Evolutionary conservation across 2,113 vertebrate species (phyloP), one percentile per base, ranked within the genome.

Genomic region (Tapirus terrestris): DNA sequence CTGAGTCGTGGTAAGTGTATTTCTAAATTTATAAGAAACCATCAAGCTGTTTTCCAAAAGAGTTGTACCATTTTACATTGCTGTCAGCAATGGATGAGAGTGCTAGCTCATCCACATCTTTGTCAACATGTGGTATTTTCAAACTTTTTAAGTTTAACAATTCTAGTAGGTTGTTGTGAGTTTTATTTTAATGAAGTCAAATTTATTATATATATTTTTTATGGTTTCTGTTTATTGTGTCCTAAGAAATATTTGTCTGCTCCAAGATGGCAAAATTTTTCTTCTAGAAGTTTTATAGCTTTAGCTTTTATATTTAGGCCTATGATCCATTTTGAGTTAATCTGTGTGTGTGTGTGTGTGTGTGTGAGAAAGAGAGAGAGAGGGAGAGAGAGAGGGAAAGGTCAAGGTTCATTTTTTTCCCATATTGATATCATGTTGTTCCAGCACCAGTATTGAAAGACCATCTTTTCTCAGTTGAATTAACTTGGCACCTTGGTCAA

Each of bases 221-320:
- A 17, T 48, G 8, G 23, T 76, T 95, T 94, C 56, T 73, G 9
- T 82, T 91, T 95, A 84, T 77, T 84, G 29, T 67, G 20, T 95
- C 33, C 27, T 86, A 79, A 87, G 73, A 95, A 91, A 95, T 87
- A 21, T 86, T 76, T 86, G n/a, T 36, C 31, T 77, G 73, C 21
- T 21, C 16, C n/a, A 75, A 56, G 36, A 65, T 95, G 20, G 20
- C 20, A 70, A 60, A 86, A 21, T 33, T 25, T 90, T 79, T 85
- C 43, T 33, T 80, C 8, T 89, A 81, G 45, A 73, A 58, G 16
- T 88, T 68, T 77, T 95, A 83, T 75, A 84, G 70, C 77, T 95
- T 58, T 67, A 60, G 18, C 61, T 79, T 84, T 95, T 80, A 61
- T 72, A 17, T 86, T 80, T 86, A 53, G 63, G 21, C 77, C 27